These are phyloP conservation scores for Fragum fragum DNA, from an alignment of 2,888 invertebrate genomes.

Conservation along the genomic window DNA sequence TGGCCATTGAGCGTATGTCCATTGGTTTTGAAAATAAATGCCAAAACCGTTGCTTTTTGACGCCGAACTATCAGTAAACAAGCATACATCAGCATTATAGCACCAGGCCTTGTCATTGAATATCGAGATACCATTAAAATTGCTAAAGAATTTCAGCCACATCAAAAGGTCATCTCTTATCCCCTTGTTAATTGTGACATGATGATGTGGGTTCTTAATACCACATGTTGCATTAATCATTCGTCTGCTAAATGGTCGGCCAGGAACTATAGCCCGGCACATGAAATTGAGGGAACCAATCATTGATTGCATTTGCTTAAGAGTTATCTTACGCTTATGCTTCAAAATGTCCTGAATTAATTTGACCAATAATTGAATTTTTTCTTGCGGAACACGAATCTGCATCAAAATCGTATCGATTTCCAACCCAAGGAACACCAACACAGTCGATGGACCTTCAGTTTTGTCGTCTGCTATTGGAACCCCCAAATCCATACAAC, in stretches of 20 bases:
- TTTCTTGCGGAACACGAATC: slow-evolving; percentile 28
- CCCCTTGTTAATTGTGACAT: neutral
- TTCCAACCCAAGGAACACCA: slow-evolving; percentile 37
- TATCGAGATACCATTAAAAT: slow-evolving; percentile 33
- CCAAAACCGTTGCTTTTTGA: slow-evolving; percentile 14
- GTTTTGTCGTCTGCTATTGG: slow-evolving; percentile 41
- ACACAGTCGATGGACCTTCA: slow-evolving; percentile 34
- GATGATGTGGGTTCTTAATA: neutral
- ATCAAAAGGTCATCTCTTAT: neutral
- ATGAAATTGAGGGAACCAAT: slow-evolving; percentile 34
- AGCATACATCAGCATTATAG: slow-evolving; percentile 6
- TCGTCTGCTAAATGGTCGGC: too few relatives aligned
- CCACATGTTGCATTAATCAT: slow-evolving; percentile 20
- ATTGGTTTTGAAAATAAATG: neutral
- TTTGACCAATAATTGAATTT: neutral
- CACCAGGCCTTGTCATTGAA: slow-evolving; percentile 44
- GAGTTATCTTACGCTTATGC: neutral
- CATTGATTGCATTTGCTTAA: slow-evolving; percentile 27
- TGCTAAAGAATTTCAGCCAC: slow-evolving; percentile 9
- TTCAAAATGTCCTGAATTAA: slow-evolving; percentile 12
- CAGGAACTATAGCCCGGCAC: slow-evolving; percentile 51
- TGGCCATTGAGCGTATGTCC: slow-evolving; percentile 19
- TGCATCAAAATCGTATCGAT: slow-evolving; percentile 38
- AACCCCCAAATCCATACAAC: slow-evolving; percentile 19
- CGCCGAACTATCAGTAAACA: slow-evolving; percentile 9